phyloP scores from a whole-genome alignment of 2,888 invertebrate species.

The Antitype chi region DNA sequence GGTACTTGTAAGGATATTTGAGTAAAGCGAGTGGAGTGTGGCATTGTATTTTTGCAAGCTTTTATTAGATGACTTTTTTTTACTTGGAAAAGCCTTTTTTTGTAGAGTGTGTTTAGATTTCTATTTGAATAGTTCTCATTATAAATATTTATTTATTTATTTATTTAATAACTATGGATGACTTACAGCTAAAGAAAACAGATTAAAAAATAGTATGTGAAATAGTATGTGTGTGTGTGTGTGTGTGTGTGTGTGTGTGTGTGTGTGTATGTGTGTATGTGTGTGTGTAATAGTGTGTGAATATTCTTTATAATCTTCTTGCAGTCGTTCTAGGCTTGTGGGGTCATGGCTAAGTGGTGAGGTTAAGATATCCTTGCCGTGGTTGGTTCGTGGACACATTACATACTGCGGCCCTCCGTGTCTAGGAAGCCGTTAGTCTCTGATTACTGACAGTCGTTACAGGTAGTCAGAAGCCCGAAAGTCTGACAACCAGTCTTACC shows the following conservation, averaged over 20 bases:
- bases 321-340: background rate
- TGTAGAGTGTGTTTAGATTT: background rate
- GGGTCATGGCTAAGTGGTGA: too few species aligned
- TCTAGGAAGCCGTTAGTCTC: background rate
- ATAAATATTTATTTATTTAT: too few species aligned
- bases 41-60: background rate
- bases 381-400: background rate
- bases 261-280: too few species aligned
- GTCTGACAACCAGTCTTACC: background rate
- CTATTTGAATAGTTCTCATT: background rate
- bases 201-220: too few species aligned
- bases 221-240: too few species aligned
- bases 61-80: background rate
- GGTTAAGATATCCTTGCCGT: background rate
- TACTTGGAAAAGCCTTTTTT: background rate
- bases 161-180: too few species aligned
- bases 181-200: too few species aligned
- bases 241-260: too few species aligned
- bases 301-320: background rate
- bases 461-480: background rate
- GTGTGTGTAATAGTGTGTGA: too few species aligned
- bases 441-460: background rate
- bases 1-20: conserved; percentile 17
- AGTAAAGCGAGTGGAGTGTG: conserved; percentile 1
- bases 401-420: background rate